Evolutionary conservation across 2,797 vertebrate genomes (phyloP).

Genomic region (Darevskia mixta): DNA sequence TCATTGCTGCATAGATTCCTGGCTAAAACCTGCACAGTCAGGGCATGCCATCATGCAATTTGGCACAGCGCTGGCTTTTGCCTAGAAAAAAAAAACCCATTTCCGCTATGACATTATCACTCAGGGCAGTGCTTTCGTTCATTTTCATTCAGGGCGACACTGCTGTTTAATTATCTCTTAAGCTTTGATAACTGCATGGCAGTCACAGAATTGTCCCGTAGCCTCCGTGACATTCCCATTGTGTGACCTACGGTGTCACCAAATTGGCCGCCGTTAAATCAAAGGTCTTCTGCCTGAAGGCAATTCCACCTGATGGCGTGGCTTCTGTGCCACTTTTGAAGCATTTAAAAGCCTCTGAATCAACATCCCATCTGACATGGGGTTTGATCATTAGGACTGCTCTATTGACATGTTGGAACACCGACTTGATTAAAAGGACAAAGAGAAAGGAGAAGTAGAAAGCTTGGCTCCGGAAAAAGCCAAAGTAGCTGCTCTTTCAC

Average conservation of each 20-base stretch:
- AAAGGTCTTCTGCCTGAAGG: conserved; percentile 47
- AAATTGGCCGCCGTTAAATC: conserved; percentile 66
- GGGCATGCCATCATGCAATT: conserved; percentile 6
- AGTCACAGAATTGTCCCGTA: conserved; percentile 36
- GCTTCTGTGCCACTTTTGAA: conserved; percentile 48
- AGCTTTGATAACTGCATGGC: conserved; percentile 42
- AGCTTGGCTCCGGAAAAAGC: conserved; percentile 18
- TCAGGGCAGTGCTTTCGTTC: background rate
- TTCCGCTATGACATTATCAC: conserved; percentile 35
- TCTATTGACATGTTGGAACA: conserved; percentile 42
- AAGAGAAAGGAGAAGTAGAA: conserved; percentile 50
- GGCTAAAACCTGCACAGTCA: background rate
- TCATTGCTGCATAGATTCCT: background rate
- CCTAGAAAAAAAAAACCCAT: background rate
- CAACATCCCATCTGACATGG: conserved; percentile 45
- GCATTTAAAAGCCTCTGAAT: conserved; percentile 25
- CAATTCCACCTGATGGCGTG: conserved; percentile 36
- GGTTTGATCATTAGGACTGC: conserved; percentile 48
- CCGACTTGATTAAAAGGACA: conserved; percentile 35
- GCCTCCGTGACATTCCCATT: conserved; percentile 55
- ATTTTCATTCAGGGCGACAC: conserved; percentile 30
- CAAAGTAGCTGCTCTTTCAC: conserved; percentile 50
- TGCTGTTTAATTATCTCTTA: conserved; percentile 46
- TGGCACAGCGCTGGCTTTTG: background rate
- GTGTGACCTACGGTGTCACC: conserved; percentile 43